Evolutionary conservation across 1,140 invertebrate genomes (phyloP), one percentile per base, ranked within the genome.

Genomic region (Telenomus remus): DNA sequence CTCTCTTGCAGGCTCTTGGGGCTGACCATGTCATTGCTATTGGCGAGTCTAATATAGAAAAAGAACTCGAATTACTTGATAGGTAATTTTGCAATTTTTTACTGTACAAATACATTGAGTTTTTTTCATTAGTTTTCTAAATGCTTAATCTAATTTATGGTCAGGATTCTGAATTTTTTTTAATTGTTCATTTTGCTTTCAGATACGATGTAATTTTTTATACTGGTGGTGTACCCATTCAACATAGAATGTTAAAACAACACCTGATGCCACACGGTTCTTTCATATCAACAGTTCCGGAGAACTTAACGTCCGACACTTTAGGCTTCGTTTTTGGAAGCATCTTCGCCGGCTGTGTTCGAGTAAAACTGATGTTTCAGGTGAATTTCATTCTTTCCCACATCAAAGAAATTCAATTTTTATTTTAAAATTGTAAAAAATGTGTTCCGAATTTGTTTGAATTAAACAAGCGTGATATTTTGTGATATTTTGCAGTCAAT

Each of bases 191-290:
- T n/a, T n/a, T n/a, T n/a, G n/a, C n/a, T n/a, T 71, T 65, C 78
- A 91, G 90, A 75, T 92, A 89, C 74, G 89, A 92, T 80, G 81
- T 89, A 19, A 89, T 91, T 74, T 89, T 91, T 82, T 90, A 90
- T 77, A 90, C 89, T 34, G 88, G 86, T 13, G 88, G 87, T 15
- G 56, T 76, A 27, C 49, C 80, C 13, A 84, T 88, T 11, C 76
- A 89, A 63, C 82, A 89, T 64, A 79, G 82, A 27, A 83, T 87
- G 59, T 87, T 90, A 47, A 85, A 86, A 42, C 82, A 83, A 74
- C 77, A 88, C 65, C 85, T 90, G 68, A 39, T 81, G 49, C 82
- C 85, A 50, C 75, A 86, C 59, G 91, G 91, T 12, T 82, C 85
- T 12, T 89, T 90, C 13, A 84, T 91, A 15, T 88, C 89, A 16